Conservation (phyloP, 2,113 vertebrate genomes). For the Rissa tridactyla region DNA sequence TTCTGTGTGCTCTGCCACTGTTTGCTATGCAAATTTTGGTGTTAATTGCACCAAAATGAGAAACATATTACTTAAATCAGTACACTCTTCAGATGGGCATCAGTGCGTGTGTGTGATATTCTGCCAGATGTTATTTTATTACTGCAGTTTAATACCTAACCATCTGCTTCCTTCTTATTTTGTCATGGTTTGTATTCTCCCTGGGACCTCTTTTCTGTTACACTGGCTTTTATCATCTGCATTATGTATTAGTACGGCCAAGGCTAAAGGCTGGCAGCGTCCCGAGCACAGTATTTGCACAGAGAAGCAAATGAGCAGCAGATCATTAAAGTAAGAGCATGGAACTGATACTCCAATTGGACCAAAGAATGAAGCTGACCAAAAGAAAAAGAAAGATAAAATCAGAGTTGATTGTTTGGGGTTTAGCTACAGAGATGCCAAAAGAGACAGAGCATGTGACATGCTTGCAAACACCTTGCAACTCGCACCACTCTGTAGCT, state of each 20-base stretch:
- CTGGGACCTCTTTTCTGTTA: slow-evolving; percentile 56
- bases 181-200: slow-evolving; percentile 61
- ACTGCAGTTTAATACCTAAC: slow-evolving; percentile 69
- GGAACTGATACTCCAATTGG: neutral
- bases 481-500: neutral
- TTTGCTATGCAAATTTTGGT: slow-evolving; percentile 71
- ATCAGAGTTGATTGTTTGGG: neutral
- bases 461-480: neutral
- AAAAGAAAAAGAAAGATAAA: neutral
- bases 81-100: slow-evolving; percentile 66
- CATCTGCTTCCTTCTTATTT: slow-evolving; percentile 72
- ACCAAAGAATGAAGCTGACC: neutral
- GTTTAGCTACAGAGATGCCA: neutral
- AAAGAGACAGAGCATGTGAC: neutral
- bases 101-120: slow-evolving; percentile 43
- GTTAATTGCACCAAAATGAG: slow-evolving; percentile 74
- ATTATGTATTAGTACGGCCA: slow-evolving; percentile 49
- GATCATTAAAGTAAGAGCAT: neutral
- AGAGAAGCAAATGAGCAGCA: slow-evolving; percentile 3
- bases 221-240: slow-evolving; percentile 59
- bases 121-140: slow-evolving; percentile 72
- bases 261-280: neutral
- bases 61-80: slow-evolving; percentile 77
- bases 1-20: slow-evolving; percentile 29
- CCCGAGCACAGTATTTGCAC: neutral